Evolutionary conservation across 2,797 vertebrate species (phyloP).

Genomic region (Apogon hyalosoma): DNA sequence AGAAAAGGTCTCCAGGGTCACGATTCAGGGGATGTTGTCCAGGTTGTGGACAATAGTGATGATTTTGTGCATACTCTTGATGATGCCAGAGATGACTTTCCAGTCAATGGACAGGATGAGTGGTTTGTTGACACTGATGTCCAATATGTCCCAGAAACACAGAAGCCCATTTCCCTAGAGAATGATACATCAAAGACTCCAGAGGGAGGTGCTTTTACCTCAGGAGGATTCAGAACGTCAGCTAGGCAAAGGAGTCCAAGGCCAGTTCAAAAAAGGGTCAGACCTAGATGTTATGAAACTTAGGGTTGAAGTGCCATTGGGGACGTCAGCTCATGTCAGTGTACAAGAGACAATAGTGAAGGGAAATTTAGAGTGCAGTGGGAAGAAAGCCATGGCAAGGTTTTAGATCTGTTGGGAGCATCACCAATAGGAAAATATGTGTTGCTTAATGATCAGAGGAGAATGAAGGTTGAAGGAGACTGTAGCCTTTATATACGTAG

Average conservation of each 20-base stretch:
- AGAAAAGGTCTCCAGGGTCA: neutral
- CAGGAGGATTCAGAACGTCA: neutral
- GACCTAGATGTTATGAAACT: neutral
- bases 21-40: rapidly evolving
- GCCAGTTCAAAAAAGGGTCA: neutral
- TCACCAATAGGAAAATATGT: too few species aligned
- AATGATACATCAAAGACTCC: too few species aligned
- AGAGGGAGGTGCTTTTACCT: too few species aligned
- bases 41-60: neutral
- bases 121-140: neutral
- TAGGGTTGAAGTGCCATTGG: neutral
- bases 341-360: too few species aligned
- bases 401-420: too few species aligned
- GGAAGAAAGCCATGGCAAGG: too few species aligned
- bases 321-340: too few species aligned
- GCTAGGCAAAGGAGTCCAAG: neutral
- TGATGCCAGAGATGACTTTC: neutral
- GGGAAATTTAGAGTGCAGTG: too few species aligned
- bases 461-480: too few species aligned
- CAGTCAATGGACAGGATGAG: neutral
- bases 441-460: too few species aligned
- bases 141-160: neutral
- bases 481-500: too few species aligned
- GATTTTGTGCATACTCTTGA: neutral
- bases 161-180: too few species aligned